These are phyloP conservation scores for Macaria liturata DNA, from an alignment of 2,888 invertebrate species.

Conservation along the genomic window DNA sequence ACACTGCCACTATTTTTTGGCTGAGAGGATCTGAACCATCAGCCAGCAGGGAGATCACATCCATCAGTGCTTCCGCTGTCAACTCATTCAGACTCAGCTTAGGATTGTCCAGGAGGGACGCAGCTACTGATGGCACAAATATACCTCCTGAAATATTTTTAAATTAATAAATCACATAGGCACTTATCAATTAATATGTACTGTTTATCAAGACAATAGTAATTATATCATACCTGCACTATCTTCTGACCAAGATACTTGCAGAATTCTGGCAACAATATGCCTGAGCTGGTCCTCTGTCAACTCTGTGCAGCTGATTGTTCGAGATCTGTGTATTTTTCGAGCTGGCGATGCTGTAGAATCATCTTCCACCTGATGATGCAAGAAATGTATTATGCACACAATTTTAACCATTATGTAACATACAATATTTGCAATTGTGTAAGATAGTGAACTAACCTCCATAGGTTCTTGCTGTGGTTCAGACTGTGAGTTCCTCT, in stretches of 20 bases:
- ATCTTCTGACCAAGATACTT: slow-evolving; percentile 87
- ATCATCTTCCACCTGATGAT: slow-evolving; percentile 75
- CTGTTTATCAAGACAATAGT: no score
- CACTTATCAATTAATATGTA: no score
- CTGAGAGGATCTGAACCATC: slow-evolving; percentile 83
- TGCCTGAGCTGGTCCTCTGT: slow-evolving; percentile 86
- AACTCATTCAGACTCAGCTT: slow-evolving; percentile 79
- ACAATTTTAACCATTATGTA: not conserved
- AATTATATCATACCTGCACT: slow-evolving; percentile 66
- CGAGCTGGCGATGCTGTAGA: slow-evolving; percentile 69
- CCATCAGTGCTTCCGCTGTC: slow-evolving; percentile 86
- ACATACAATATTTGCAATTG: not conserved
- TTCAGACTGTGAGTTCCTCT: slow-evolving; percentile 73
- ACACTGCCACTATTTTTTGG: slow-evolving; percentile 72
- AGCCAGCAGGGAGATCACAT: slow-evolving; percentile 83
- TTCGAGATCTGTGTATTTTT: slow-evolving; percentile 70
- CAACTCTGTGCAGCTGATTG: slow-evolving; percentile 82
- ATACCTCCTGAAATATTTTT: slow-evolving; percentile 66
- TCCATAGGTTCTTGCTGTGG: slow-evolving; percentile 74
- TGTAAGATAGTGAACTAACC: slow-evolving; percentile 47
- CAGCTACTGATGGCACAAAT: slow-evolving; percentile 83
- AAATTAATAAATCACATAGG: no score
- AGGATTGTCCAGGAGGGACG: slow-evolving; percentile 79
- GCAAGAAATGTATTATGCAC: not conserved
- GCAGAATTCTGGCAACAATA: slow-evolving; percentile 87